Base-by-base conservation (phyloP, 2,888 invertebrate genomes). In the Lagria hirta region DNA sequence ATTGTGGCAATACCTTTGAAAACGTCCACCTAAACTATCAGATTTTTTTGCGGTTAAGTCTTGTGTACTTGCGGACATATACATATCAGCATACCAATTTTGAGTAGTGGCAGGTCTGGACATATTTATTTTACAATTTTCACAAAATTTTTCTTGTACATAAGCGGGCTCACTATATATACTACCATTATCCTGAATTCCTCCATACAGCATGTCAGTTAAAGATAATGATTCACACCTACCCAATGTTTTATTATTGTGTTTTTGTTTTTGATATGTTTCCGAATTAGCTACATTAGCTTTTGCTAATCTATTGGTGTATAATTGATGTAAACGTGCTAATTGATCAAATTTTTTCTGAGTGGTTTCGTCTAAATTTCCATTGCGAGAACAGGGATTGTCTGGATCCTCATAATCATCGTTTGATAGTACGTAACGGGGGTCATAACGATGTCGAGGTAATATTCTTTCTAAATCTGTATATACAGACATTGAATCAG, bases 101-200 rank as follows among this genome's bases (percentile, higher is more conserved):
- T 82, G 78, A 4, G 81, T 81, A 42, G 83, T 83, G 6, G 81
- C 80, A 11, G 83, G 83, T 57, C 83, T 74, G 27, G 81, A 78
- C 79, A 84, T 82, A 54, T 80, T 81, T 57, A 83, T 76, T 65
- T 84, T 82, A 61, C 85, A 86, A 65, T 84, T 84, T 72, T 85
- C 83, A 72, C 85, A 86, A 63, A 84, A 83, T 72, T 84, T 84
- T 60, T 84, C 83, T 69, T 83, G 82, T 7, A 78, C 68, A 62
- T 90, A 90, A 3, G 88, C 86, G 1, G 90, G 90, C 68, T 90
- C 90, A 66, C 88, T 89, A 68, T 88, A 90, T 48, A 90, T 88
- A 62, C 90, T 90, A 54, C 87, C 86, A 49, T 87, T 86, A 16
- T 78, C 81, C 54, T 81, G 81, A 49, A 12, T 4, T 1, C 52